Conservation (phyloP, 2,888 invertebrate species). For the Nemoura dubitans region DNA sequence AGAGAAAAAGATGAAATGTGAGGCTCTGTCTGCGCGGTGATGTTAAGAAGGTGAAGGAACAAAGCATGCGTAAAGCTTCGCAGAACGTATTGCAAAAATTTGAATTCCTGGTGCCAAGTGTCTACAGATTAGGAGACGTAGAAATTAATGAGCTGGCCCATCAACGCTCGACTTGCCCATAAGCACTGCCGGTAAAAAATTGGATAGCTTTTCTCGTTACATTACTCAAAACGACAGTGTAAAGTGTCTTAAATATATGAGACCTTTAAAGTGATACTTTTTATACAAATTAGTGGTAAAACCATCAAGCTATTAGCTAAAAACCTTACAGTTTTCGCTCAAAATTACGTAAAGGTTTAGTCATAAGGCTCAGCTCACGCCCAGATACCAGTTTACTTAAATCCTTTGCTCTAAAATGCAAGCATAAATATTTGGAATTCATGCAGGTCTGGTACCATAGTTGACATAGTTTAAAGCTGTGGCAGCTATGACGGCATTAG, state of each 20-base stretch:
- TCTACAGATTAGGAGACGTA: not conserved
- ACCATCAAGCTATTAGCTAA: not conserved
- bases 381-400: not conserved
- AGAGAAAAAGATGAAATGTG: not conserved
- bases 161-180: not conserved
- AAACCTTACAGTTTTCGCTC: not conserved
- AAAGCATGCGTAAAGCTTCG: not conserved
- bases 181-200: not conserved
- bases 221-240: not conserved
- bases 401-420: not conserved
- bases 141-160: not conserved
- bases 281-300: not conserved
- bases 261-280: not conserved
- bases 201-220: not conserved
- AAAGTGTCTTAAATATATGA: not conserved
- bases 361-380: too few species aligned
- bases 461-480: constrained; percentile 4
- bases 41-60: not conserved
- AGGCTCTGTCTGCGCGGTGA: not conserved
- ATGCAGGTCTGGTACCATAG: not conserved
- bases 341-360: too few species aligned
- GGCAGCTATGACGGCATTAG: constrained; percentile 3
- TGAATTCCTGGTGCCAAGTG: constrained; percentile 1
- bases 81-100: not conserved
- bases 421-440: not conserved